Evolutionary conservation across 2,888 invertebrate genomes (phyloP), one percentile per base, ranked within the genome.

Genomic region (Orthonevra nobilis): DNA sequence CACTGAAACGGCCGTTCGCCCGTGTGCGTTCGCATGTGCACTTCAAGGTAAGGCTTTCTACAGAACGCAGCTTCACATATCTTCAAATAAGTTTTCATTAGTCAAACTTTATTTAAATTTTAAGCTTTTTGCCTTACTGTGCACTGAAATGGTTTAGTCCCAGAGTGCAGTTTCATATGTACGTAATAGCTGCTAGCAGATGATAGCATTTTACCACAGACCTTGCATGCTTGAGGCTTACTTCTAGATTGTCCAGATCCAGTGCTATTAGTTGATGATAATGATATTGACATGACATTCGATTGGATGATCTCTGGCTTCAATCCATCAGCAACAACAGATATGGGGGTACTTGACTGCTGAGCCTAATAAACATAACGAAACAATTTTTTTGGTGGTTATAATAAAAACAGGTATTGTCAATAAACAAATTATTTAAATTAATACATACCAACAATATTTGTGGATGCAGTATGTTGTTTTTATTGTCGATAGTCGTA

Each of bases 111-210:
- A 9, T 42, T 70, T n/a, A n/a, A n/a, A n/a, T n/a, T n/a, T n/a
- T n/a, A n/a, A n/a, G n/a, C n/a, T n/a, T n/a, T n/a, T n/a, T n/a
- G n/a, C n/a, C n/a, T 82, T 83, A 84, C 84, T 82, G 93, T 92
- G 89, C 95, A 95, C 85, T 92, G 93, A 89, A 93, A 95, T 77
- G 94, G 94, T 87, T 95, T 95, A 87, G 93, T 93, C 83, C 93
- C 93, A 17, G 94, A 94, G 89, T 95, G 94, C 82, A 94, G 90
- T 88, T 94, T 94, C 93, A 94, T 93, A 88, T 95, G 95, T 84
- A 94, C 95, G 86, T 95, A 94, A 87, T 94, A 94, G 82, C 94
- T 94, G 36, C 94, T 93, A 70, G 94, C 92, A 9, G 94, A 94
- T 61, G 94, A 94, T 81, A 94, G 88, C 75, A 94, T 92, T 90